phyloP scores from a whole-genome alignment of 2,113 vertebrate species.

The Acanthisitta chloris region DNA sequence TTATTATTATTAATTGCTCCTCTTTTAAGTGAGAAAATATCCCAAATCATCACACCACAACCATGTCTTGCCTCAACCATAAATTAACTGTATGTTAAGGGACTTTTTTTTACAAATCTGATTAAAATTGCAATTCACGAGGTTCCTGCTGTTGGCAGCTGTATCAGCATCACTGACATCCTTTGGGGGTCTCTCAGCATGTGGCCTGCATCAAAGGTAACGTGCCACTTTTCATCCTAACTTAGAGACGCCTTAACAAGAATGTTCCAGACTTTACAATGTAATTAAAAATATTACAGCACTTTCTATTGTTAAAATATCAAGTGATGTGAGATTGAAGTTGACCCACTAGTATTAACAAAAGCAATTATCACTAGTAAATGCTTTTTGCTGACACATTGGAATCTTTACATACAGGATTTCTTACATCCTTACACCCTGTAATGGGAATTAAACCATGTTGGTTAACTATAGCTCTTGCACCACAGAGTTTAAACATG shows the following conservation, averaged over 20 bases:
- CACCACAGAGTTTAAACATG: neutral
- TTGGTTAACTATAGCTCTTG: neutral
- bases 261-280: neutral
- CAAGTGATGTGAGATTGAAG: neutral
- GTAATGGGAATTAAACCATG: neutral
- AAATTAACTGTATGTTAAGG: neutral
- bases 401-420: neutral
- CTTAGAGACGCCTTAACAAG: neutral
- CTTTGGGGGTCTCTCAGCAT: slow-evolving; percentile 41
- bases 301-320: neutral
- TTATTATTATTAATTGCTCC: neutral
- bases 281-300: neutral
- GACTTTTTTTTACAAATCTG: neutral
- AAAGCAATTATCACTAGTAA: neutral
- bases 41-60: neutral
- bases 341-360: neutral
- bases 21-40: neutral
- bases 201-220: slow-evolving; percentile 27
- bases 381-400: neutral
- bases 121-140: slow-evolving; percentile 56
- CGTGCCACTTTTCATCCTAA: neutral
- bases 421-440: neutral
- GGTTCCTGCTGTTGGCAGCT: slow-evolving; percentile 64
- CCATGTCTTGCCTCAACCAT: neutral
- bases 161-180: slow-evolving; percentile 8